Base-by-base conservation (phyloP, 2,888 invertebrate species). In the Alsophila aescularia region DNA sequence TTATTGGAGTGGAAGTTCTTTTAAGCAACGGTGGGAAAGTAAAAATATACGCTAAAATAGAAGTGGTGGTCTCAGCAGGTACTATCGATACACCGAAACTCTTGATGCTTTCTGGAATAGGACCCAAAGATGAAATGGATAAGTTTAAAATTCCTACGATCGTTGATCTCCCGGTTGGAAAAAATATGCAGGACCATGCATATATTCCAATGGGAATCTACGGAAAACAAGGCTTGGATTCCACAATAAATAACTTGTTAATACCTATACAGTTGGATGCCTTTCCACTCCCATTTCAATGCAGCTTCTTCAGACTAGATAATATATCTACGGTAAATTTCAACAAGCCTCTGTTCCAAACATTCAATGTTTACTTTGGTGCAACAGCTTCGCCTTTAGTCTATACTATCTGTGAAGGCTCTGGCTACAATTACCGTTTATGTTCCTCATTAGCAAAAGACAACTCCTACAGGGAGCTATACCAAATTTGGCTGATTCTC, bases 51-150 rank as follows among this genome's bases (percentile, higher is more conserved):
- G 78, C 81, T 29, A 66, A 66, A 7, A 73, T 70, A 44, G 90
- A 90, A 73, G 76, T 90, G 0, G 79, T 90, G 5, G 34, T 89
- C 36, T 88, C 89, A 2, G 87, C 87, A 15, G 89, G 89, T 4
- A 45, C 75, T 24, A 79, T 88, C 12, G 82, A 88, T 15, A 79
- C 83, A 21, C 84, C 90, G 3, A 87, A 89, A 65, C 69, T 89
- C 37, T 66, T 90, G 43, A 79, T 89, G 80, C 69, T 87, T 0
- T 88, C 90, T 18, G 89, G 89, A 0, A 73, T 90, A 48, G 89
- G 90, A 0, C 89, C 87, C 0, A 52, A 52, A 50, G 69, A 79
- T 21, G 77, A 82, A 37, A 64, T 90, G 21, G 48, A 60, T 7
- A 78, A 69, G 56, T 62, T 78, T 10, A 63, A 73, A 7, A 86